Evolutionary conservation across 2,113 vertebrate species (phyloP), one percentile per base, ranked within the genome.

Genomic region (Pachycephala philippinensis): DNA sequence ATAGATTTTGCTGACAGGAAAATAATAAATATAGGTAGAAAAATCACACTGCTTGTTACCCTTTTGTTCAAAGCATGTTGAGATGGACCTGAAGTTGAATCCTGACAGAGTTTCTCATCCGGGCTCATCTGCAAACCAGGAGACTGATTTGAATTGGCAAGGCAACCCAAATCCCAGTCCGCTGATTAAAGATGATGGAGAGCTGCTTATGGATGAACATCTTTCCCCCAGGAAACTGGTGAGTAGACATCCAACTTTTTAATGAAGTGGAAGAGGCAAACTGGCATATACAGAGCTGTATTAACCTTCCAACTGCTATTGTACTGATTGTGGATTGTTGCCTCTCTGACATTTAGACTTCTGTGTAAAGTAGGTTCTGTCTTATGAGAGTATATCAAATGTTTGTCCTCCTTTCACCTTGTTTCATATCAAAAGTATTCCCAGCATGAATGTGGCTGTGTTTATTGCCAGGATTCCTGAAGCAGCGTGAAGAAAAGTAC

Each of bases 191-290:
- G 98, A 97, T 78, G 95, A 94, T 2, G 27, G 87, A 93, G 97
- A 94, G 30, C 88, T 96, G n/a, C 63, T 96, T 82, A 63, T 97
- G 27, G 98, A 98, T 47, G 97, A 98, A 59, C 97, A 96, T 90
- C 98, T 99, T 59, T 98, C 98, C 57, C 98, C 98, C 42, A 94
- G 97, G 81, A 98, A 97, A 37, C 95, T 99, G 98, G 99, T 99
- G 92, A 98, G 98, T 95, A 47, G 44, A 30, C 47, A 61, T 89
- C 39, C 65, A 64, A 22, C 61, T 78, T 91, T 49, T 84, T 94
- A 72, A 80, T 90, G 63, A 75, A 88, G 70, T 84, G 81, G n/a
- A 80, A 90, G 64, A 68, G 52, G 42, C 59, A 93, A 59, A 65
- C 53, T 86, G 85, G 80, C 87, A 76, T 65, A 45, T 76, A 52